These are phyloP conservation scores for Pterostichus niger DNA, from an alignment of 2,888 invertebrate species.

Conservation along the genomic window DNA sequence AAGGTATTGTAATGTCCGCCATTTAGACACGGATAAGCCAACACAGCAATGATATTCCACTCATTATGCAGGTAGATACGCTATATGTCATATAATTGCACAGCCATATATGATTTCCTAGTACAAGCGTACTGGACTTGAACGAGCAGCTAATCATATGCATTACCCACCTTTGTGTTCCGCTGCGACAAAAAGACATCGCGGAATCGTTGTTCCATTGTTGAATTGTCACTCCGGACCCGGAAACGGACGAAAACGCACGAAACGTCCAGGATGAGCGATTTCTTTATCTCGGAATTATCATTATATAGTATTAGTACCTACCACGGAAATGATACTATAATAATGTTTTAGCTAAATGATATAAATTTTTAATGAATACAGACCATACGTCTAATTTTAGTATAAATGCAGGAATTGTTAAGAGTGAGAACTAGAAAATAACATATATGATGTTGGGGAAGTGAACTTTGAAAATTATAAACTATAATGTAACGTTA, in stretches of 20 bases:
- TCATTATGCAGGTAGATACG: slow-evolving; percentile 58
- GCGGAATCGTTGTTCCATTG: slow-evolving; percentile 40
- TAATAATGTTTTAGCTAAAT: slow-evolving; percentile 45
- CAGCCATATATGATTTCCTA: slow-evolving; percentile 61
- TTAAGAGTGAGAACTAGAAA: slow-evolving; percentile 42
- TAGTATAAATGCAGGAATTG: slow-evolving; percentile 24
- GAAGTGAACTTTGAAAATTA: slow-evolving; percentile 50
- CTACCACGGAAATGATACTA: slow-evolving; percentile 39
- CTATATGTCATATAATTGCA: slow-evolving; percentile 64
- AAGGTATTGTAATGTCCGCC: slow-evolving; percentile 27
- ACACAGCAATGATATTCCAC: slow-evolving; percentile 4
- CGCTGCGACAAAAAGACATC: slow-evolving; percentile 52
- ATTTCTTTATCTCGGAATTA: slow-evolving; percentile 9
- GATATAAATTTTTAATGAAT: slow-evolving; percentile 46
- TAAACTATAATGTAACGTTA: neutral
- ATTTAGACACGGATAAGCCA: slow-evolving; percentile 40
- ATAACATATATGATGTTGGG: slow-evolving; percentile 14
- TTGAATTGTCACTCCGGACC: slow-evolving; percentile 37
- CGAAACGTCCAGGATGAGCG: slow-evolving; percentile 5
- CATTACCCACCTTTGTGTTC: slow-evolving; percentile 41
- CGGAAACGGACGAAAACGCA: slow-evolving; percentile 50
- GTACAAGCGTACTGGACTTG: slow-evolving; percentile 61
- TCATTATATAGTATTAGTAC: slow-evolving; percentile 34
- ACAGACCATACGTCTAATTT: slow-evolving; percentile 28
- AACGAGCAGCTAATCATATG: slow-evolving; percentile 61